These are phyloP conservation scores for Allobates femoralis DNA, from an alignment of 2,797 vertebrate genomes.

Conservation along the genomic window DNA sequence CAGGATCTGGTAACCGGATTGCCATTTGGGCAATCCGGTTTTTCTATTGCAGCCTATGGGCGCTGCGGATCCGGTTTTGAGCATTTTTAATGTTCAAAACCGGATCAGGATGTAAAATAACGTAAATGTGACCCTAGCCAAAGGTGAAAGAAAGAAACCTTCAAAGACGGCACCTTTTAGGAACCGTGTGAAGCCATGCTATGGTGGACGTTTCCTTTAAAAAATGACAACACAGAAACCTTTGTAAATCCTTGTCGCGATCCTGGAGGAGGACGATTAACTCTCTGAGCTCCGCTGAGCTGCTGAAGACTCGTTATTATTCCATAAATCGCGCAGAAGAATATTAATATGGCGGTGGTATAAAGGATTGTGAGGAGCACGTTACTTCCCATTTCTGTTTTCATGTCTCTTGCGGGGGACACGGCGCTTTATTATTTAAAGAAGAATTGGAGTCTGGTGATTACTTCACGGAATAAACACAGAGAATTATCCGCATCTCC, in stretches of 20 bases:
- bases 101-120: too few species aligned
- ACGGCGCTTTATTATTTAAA: neutral
- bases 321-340: neutral
- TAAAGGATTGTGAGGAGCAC: neutral
- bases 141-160: too few species aligned
- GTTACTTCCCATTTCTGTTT: neutral
- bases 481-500: slow-evolving; percentile 26
- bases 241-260: neutral
- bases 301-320: neutral
- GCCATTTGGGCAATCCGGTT: too few species aligned
- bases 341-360: neutral
- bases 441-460: neutral
- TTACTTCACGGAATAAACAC: slow-evolving; percentile 24
- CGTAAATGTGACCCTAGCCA: too few species aligned
- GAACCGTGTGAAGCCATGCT: too few species aligned
- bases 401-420: neutral
- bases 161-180: too few species aligned
- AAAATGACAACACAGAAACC: neutral
- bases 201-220: neutral
- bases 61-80: too few species aligned
- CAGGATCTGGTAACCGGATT: too few species aligned
- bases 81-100: too few species aligned
- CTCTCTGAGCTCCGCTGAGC: neutral
- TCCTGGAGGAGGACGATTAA: neutral
- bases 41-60: too few species aligned